Conservation (phyloP, 2,888 invertebrate species). For the Cryptocheilus praepositus region DNA sequence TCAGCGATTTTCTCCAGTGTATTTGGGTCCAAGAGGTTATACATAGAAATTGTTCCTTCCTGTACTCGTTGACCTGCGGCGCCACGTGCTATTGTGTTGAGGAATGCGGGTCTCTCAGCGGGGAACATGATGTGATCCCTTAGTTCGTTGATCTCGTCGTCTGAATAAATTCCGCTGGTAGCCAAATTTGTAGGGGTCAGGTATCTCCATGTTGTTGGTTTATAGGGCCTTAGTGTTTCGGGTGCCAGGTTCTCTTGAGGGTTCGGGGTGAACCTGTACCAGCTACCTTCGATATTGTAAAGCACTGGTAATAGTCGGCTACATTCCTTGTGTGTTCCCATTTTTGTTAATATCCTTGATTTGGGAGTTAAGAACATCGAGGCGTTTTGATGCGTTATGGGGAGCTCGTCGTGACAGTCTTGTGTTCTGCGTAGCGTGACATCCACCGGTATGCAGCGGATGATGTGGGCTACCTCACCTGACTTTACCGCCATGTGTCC, state of each 20-base stretch:
- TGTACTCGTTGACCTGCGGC: no score
- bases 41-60: no score
- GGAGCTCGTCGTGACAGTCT: slow-evolving; percentile 48
- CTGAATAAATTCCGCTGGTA: slow-evolving; percentile 23
- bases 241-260: no score
- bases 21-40: no score
- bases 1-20: no score
- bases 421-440: slow-evolving; percentile 33
- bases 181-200: slow-evolving; percentile 23
- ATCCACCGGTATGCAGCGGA: slow-evolving; percentile 39
- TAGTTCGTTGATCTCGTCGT: slow-evolving; percentile 7
- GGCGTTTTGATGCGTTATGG: slow-evolving; percentile 32
- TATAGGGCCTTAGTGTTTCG: slow-evolving; percentile 19
- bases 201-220: slow-evolving; percentile 38
- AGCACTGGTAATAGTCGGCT: no score
- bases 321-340: slow-evolving; percentile 49
- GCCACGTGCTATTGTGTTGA: no score
- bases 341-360: slow-evolving; percentile 36
- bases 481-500: slow-evolving; percentile 50
- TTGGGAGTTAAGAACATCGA: slow-evolving; percentile 42
- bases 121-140: slow-evolving; percentile 36
- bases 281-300: no score
- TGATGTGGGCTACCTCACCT: slow-evolving; percentile 42
- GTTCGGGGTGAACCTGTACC: no score
- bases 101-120: slow-evolving; percentile 18